Conservation (phyloP, 1,140 invertebrate genomes). For the Leptinotarsa defecta region DNA sequence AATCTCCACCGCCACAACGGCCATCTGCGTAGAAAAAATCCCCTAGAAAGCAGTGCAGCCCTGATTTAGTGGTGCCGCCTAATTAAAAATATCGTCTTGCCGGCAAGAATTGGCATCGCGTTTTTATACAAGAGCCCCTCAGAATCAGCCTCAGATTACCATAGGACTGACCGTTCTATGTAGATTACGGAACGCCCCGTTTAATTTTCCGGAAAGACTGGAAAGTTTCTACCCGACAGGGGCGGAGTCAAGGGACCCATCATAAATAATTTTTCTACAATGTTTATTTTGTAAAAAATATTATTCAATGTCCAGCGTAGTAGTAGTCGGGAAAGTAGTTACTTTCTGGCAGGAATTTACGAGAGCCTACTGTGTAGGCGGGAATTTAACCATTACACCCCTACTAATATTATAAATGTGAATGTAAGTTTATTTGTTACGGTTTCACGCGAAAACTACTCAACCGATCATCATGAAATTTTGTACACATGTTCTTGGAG, state of each 20-base stretch:
- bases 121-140: background rate
- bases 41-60: slow-evolving; percentile 1
- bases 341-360: no score
- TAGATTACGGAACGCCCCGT: background rate
- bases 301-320: no score
- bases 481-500: no score
- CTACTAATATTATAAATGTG: no score
- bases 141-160: background rate
- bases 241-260: background rate
- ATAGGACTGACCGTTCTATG: slow-evolving; percentile 14
- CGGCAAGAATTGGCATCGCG: background rate
- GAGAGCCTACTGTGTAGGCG: no score
- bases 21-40: background rate
- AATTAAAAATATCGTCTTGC: slow-evolving; percentile 8
- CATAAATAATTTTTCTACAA: no score
- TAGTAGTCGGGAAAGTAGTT: no score
- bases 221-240: slow-evolving; percentile 12
- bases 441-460: no score
- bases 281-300: no score
- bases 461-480: no score
- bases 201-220: slow-evolving; percentile 21
- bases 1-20: background rate
- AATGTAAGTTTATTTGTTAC: no score
- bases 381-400: no score
- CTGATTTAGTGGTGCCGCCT: background rate